Base-by-base conservation (phyloP, 23 tunicate genomes). In the Halocynthia roretzi region DNA sequence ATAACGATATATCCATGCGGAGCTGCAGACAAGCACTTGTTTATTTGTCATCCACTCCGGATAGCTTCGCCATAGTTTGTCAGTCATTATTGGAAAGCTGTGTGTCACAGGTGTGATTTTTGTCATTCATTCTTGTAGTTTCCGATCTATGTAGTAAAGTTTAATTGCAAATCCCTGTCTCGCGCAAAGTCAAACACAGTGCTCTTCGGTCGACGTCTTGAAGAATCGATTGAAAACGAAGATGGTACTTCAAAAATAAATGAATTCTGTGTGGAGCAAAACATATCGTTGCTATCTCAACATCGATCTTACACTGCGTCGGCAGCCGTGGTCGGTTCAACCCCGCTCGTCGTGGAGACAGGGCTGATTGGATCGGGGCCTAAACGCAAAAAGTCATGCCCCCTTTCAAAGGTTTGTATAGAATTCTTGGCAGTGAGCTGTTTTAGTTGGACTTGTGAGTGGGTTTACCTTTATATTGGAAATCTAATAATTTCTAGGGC, bases 1-100 rank as follows among this genome's bases (percentile, higher is more conserved):
- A 89, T 67, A 84, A 89, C 58, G 96, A 89, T 67, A 67, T 70
- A 12, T 49, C 89, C 49, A 89, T 89, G 96, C 85, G 67, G 19
- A 80, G 86, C 56, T 89, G 96, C 48, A 82, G 87, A 48, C 81
- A 80, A 44, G 80, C 88, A 7, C 53, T 89, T 54, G 86, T 84
- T 31, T 82, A 80, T 60, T 53, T 89, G 50, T 75, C 96, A 19
- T 89, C 84, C 48, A 80, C 84, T 15, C 86, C 76, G 0, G 89
- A 89, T 19, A 21, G 54, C 8, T 89, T 89, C 70, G 51, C 84
- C 9, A 83, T 89, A 61, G 89, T 89, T 52, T 84, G 83, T 50
- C 83, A 80, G 49, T 76, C 70, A 22, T n/a, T 89, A 21, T 55
- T 89, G 40, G 96, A 89, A 80, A 83, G 80, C 75, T 71, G 89